These are phyloP conservation scores for Linurgus olivaceus DNA, from an alignment of 2,797 vertebrate genomes.

Conservation along the genomic window DNA sequence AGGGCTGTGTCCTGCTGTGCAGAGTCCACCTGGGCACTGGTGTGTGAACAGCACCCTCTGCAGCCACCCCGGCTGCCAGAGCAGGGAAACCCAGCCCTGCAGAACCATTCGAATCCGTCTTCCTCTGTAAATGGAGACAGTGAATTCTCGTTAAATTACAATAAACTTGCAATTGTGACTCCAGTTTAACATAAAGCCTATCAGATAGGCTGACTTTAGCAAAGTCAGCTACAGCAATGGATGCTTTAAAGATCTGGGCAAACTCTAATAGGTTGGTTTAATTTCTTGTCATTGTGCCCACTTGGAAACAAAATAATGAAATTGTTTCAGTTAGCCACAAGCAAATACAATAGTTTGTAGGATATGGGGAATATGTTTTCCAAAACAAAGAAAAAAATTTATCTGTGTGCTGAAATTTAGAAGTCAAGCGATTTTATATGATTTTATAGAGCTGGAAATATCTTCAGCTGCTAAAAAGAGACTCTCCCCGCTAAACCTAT, in stretches of 20 bases:
- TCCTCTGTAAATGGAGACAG: accelerated
- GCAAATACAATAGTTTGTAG: neutral
- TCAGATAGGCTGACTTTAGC: neutral
- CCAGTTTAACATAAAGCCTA: neutral
- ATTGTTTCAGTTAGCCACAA: neutral
- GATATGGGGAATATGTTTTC: too few relatives aligned
- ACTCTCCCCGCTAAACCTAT: accelerated
- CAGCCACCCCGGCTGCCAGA: neutral
- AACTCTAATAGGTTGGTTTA: neutral
- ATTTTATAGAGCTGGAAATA: neutral
- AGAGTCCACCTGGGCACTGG: neutral
- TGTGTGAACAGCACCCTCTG: constrained; percentile 40
- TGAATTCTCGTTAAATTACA: accelerated
- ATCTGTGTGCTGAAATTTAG: neutral
- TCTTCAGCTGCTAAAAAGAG: neutral
- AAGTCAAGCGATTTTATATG: neutral
- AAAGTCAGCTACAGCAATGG: neutral
- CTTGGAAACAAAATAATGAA: neutral
- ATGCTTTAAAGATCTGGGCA: neutral
- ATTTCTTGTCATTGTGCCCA: neutral
- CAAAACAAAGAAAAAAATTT: neutral
- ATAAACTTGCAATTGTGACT: neutral
- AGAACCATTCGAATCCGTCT: accelerated
- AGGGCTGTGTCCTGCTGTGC: neutral
- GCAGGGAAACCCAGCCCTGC: accelerated